Evolutionary conservation across 2,113 vertebrate genomes (phyloP), one percentile per base, ranked within the genome.

Genomic region (Microcebus tavaratra): DNA sequence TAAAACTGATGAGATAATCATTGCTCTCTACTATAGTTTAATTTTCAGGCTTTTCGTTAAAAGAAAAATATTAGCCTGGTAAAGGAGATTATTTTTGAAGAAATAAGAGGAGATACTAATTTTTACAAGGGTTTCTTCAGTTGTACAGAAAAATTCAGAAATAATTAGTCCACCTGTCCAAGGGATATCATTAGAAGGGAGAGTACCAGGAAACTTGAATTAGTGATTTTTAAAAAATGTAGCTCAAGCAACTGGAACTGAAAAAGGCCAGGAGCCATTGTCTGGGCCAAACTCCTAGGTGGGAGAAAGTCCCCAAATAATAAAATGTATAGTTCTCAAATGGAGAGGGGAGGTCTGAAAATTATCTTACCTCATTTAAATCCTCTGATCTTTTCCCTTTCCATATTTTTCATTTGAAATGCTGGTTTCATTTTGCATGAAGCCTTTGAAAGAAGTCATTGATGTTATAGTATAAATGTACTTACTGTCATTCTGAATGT

Each of bases 361-460:
- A 15, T 75, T 53, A 48, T 13, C 50, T 55, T 86, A 55, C 27
- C 21, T 84, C 34, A 17, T 34, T 67, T 81, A 82, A 31, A 17
- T 67, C 25, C 63, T 27, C 31, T 50, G 3, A 10, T 59, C 17
- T 73, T 36, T 78, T 68, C 15, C 17, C 34, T 34, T 76, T 45
- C 14, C 3, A 1, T 48, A 6, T 45, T 78, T 95, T 72, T 72
- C 0, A 7, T 90, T 92, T 89, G 96, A 90, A 95, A 90, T 70
- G 86, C 75, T 80, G 50, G 75, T 91, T 97, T 39, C n/a, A 27
- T 85, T 87, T 70, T 81, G 57, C 48, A 45, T 72, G 59, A 79
- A 90, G 42, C n/a, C 29, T 53, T 55, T 96, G 59, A 57, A 45
- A 9, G 31, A 89, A 36, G 31, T 70, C 3, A 1, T 39, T 48